These are phyloP conservation scores for Ostrea edulis DNA, from an alignment of 1,140 invertebrate species.

Conservation along the genomic window DNA sequence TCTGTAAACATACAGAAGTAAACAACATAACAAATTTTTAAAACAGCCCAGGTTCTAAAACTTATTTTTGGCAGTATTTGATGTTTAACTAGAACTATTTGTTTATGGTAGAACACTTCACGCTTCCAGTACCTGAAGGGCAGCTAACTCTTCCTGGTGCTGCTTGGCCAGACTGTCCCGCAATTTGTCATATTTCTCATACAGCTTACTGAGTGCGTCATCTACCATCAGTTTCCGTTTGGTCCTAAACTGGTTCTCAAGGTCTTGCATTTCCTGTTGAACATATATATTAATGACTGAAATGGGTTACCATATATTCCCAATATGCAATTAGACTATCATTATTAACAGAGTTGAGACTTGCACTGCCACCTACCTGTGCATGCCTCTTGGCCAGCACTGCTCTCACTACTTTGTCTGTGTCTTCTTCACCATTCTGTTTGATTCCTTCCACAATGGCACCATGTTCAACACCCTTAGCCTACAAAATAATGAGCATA, in stretches of 20 bases:
- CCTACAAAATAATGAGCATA: conserved; percentile 53
- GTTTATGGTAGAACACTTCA: too few species aligned
- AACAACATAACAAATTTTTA: too few species aligned
- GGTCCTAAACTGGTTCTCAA: conserved; percentile 71
- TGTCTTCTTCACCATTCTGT: conserved; percentile 76
- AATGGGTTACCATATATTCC: neutral
- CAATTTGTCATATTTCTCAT: conserved; percentile 72
- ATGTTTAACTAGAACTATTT: too few species aligned
- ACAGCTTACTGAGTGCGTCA: conserved; percentile 71
- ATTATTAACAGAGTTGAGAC: neutral
- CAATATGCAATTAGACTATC: neutral
- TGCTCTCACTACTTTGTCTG: conserved; percentile 75
- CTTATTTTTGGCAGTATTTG: too few species aligned
- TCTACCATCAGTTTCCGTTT: conserved; percentile 75
- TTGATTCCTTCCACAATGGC: conserved; percentile 76
- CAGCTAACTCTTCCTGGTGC: conserved; percentile 72
- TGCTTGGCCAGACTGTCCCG: conserved; percentile 64
- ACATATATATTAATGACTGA: neutral
- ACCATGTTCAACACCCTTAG: conserved; percentile 71
- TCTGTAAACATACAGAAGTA: too few species aligned
- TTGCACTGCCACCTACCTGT: conserved; percentile 56
- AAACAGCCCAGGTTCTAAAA: too few species aligned
- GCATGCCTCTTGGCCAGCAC: conserved; percentile 75
- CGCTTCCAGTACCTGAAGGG: conserved; percentile 63
- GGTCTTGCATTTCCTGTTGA: conserved; percentile 69